These are phyloP conservation scores for Saccostrea cuccullata DNA, from an alignment of 1,140 invertebrate genomes.

Conservation along the genomic window DNA sequence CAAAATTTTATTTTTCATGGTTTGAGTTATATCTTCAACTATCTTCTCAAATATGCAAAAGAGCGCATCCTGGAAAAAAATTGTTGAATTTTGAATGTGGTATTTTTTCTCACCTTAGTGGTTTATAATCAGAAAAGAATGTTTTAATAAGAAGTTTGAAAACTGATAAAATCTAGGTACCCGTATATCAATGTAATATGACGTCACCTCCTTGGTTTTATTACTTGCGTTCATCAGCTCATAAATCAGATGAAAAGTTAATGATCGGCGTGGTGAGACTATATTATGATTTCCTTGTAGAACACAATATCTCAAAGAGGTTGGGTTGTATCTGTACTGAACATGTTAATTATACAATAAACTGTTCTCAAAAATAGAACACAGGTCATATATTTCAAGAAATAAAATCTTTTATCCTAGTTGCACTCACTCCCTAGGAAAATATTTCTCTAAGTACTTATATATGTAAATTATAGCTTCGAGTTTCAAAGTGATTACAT, in stretches of 20 bases:
- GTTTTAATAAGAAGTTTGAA: background rate
- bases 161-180: constrained; percentile 2
- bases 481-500: background rate
- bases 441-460: background rate
- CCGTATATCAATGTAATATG: background rate
- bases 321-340: background rate
- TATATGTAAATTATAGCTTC: constrained; percentile 5
- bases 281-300: background rate
- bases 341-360: background rate
- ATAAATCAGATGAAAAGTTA: background rate
- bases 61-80: too few species aligned
- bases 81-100: too few species aligned
- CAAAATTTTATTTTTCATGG: too few species aligned
- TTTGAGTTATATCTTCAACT: too few species aligned
- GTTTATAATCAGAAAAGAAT: background rate
- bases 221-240: background rate
- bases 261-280: background rate
- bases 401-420: background rate
- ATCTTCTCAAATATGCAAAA: too few species aligned
- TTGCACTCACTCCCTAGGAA: background rate
- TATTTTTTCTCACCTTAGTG: too few species aligned
- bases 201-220: background rate
- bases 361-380: background rate
- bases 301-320: background rate
- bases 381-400: background rate